Evolutionary conservation across 2,888 invertebrate genomes (phyloP), one percentile per base, ranked within the genome.

Genomic region (Lepidocyrtoides sp.): DNA sequence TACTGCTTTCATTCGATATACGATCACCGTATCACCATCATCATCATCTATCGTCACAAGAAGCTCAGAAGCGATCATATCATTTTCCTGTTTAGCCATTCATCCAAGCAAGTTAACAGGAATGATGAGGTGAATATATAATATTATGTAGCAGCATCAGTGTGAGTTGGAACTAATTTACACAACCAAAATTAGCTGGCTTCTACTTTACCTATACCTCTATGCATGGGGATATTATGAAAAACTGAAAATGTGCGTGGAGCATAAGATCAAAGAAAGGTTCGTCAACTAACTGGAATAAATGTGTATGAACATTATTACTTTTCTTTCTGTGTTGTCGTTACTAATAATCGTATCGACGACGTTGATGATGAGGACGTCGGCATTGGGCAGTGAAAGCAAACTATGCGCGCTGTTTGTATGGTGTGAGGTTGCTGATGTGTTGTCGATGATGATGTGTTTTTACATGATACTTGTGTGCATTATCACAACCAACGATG

Each of bases 301-400:
- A 10, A 17, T 79, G 17, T 48, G n/a, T n/a, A 29, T 3, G 26
- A 23, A 66, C 3, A 36, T 0, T n/a, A 8, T 36, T 17, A 17
- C 36, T n/a, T 17, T n/a, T n/a, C 32, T 60, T 60, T 4, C 36
- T 82, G 26, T 23, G 57, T 36, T 20, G 36, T 17, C 23, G 5
- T 20, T 69, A 10, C 36, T 72, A 20, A 5, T 44, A 20, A 17
- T 54, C 2, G 32, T 79, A 54, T n/a, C n/a, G n/a, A 54, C 54
- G 29, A 32, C 63, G 41, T 54, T 79, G 72, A 91, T 32, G 72
- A 57, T 79, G 51, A 72, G 77, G 77, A 84, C 66, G 72, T 60
- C 57, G 83, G 36, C 36, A 79, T 75, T 85, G 90, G 66, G 51
- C 89, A 91, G 90, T 85, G 90, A 91, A 91, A 91, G 90, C 57